These are phyloP conservation scores for Halocaridina rubra DNA, from an alignment of 2,888 invertebrate species.

Conservation along the genomic window DNA sequence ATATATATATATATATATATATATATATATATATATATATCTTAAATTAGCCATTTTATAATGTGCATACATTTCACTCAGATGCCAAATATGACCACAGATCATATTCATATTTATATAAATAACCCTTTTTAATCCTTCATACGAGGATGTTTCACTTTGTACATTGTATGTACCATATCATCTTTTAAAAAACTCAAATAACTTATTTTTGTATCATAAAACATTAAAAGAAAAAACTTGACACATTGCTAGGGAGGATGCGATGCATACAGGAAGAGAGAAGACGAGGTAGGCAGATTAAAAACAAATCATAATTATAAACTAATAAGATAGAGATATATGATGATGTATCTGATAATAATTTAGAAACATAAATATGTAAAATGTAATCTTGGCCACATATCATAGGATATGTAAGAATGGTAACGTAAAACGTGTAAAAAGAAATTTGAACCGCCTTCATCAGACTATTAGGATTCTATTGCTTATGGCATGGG, in stretches of 20 bases:
- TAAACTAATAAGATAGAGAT: too few species aligned
- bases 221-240: constrained; percentile 10
- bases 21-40: neutral
- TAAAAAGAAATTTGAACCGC: neutral
- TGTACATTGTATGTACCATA: constrained; percentile 59
- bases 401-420: constrained; percentile 16
- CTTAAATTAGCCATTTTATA: neutral
- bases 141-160: constrained; percentile 44
- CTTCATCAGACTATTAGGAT: neutral
- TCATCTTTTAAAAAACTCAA: constrained; percentile 56
- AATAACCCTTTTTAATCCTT: constrained; percentile 38
- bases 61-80: neutral
- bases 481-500: constrained; percentile 38
- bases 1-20: neutral
- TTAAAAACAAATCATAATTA: too few species aligned
- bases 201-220: constrained; percentile 56
- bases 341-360: too few species aligned
- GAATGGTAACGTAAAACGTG: neutral
- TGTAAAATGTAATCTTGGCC: too few species aligned
- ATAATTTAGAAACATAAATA: too few species aligned
- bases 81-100: constrained; percentile 46
- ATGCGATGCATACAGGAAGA: too few species aligned
- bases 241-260: neutral
- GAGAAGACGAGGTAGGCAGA: too few species aligned
- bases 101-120: neutral